These are phyloP conservation scores for Drosophila pectinifera DNA, from an alignment of 1,140 invertebrate species.

Conservation along the genomic window DNA sequence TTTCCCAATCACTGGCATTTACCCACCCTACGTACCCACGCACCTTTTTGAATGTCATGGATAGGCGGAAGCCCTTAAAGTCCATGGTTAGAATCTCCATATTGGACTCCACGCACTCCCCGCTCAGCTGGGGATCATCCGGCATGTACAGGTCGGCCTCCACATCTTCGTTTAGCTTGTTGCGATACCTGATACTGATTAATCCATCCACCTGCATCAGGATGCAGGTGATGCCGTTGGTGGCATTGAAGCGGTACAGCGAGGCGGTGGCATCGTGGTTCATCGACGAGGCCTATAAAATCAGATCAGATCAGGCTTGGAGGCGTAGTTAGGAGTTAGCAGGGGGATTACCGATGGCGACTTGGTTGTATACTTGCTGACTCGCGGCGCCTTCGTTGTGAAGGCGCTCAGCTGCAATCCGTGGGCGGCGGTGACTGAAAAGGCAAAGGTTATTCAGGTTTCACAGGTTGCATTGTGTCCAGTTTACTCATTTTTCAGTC, in stretches of 20 bases:
- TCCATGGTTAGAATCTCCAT: conserved; percentile 88
- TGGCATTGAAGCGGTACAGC: conserved; percentile 87
- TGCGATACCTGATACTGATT: conserved; percentile 88
- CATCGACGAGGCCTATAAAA: conserved; percentile 67
- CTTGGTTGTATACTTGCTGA: conserved; percentile 87
- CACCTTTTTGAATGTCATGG: conserved; percentile 89
- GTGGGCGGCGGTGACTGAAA: conserved; percentile 49
- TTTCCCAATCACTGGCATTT: conserved; percentile 1
- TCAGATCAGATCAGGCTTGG: background rate
- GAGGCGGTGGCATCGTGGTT: conserved; percentile 85
- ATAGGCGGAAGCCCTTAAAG: conserved; percentile 89
- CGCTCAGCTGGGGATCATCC: conserved; percentile 87
- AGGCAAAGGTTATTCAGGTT: conserved; percentile 15
- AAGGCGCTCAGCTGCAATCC: conserved; percentile 86
- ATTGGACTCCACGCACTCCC: conserved; percentile 89
- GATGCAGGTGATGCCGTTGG: conserved; percentile 89
- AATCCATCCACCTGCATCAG: conserved; percentile 88
- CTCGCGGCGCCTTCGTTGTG: conserved; percentile 86
- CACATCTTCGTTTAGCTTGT: conserved; percentile 88
- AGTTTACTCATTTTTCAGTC: conserved; percentile 48
- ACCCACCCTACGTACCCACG: conserved; percentile 53
- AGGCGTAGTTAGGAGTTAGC: background rate
- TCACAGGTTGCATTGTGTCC: conserved; percentile 35
- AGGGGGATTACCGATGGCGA: conserved; percentile 85
- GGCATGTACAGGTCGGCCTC: conserved; percentile 89